Evolutionary conservation across 37 sponge, comb jelly and placozoan genomes (phyloP).

Genomic region (Haliclona indistincta): DNA sequence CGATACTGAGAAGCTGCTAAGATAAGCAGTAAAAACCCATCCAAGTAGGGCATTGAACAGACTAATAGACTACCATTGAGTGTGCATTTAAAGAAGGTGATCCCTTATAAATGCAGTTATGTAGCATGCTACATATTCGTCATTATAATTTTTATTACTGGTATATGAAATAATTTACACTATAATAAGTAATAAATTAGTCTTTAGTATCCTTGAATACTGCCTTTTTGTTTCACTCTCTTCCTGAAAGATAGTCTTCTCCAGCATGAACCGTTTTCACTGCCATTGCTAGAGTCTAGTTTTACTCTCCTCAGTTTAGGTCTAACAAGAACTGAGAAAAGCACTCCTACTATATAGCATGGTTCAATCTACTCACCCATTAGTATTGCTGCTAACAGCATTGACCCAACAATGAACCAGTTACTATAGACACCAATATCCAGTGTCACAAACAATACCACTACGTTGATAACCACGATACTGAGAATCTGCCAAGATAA

Average conservation of each 20-base stretch:
- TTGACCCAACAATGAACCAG: slow-evolving; percentile 14
- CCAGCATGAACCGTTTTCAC: too few species aligned
- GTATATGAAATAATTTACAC: too few species aligned
- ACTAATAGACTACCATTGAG: background rate
- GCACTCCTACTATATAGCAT: background rate
- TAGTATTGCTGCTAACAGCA: background rate
- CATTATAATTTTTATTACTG: too few species aligned
- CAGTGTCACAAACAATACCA: background rate
- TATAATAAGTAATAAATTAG: too few species aligned
- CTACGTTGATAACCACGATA: slow-evolving; percentile 8
- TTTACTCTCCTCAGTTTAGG: slow-evolving; percentile 37
- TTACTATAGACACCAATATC: background rate
- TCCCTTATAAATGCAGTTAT: too few species aligned
- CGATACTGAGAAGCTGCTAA: slow-evolving; percentile 14
- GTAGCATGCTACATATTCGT: too few species aligned
- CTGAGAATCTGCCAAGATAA: slow-evolving; percentile 9
- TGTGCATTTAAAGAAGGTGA: too few species aligned
- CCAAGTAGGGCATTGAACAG: too few species aligned
- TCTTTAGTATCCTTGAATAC: too few species aligned
- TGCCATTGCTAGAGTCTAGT: slow-evolving; percentile 14
- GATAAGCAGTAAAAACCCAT: background rate
- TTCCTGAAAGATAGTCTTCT: too few species aligned
- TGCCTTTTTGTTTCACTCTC: too few species aligned
- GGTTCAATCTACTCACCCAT: background rate
- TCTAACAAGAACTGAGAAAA: slow-evolving; percentile 29